Percentiles rank a stretch among this genome's conserved stretches.
Conservation (phyloP, 1,140 invertebrate genomes). For the Panagrolaimus sp. region DNA sequence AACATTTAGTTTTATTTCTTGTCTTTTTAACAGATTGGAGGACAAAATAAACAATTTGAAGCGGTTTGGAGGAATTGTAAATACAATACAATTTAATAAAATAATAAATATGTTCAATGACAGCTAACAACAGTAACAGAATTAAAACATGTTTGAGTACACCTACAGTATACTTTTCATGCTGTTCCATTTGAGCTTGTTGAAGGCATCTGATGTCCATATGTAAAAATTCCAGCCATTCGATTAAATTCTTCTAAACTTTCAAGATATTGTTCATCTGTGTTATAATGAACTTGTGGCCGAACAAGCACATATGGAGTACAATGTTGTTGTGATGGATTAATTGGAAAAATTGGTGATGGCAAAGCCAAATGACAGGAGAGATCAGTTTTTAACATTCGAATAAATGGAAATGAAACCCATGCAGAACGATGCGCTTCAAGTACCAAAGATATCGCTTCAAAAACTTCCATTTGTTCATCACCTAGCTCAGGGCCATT, state of each 20-base stretch:
- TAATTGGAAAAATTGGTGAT: conserved; percentile 1
- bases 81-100: no score
- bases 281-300: conserved; percentile 6
- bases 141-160: no score
- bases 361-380: conserved; percentile 1
- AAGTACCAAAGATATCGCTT: conserved; percentile 1
- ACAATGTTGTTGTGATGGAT: background rate
- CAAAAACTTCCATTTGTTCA: conserved; percentile 11
- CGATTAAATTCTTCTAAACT: conserved; percentile 13
- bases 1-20: no score
- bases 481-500: background rate
- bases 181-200: background rate
- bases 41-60: no score
- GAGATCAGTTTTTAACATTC: conserved; percentile 9
- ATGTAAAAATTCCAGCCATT: background rate
- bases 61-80: no score
- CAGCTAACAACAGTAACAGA: no score
- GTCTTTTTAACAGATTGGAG: no score
- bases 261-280: conserved; percentile 3
- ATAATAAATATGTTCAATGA: no score
- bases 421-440: conserved; percentile 5
- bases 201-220: conserved; percentile 1
- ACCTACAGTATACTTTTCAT: no score
- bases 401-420: conserved; percentile 3
- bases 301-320: background rate